These are phyloP conservation scores for Threskiornis aethiopicus DNA, from an alignment of 2,797 vertebrate genomes.

Conservation along the genomic window DNA sequence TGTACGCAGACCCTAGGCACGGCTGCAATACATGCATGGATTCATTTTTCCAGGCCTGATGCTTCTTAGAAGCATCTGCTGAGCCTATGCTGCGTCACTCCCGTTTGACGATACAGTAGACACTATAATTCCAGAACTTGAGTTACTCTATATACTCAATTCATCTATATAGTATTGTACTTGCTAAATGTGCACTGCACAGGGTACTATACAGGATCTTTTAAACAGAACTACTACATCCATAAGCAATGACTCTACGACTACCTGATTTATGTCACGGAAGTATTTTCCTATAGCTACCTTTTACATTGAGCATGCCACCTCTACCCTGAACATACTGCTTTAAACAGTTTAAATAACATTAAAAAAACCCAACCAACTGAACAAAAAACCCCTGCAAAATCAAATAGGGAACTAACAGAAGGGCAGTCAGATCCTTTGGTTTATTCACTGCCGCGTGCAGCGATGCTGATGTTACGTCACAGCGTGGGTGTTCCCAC, in stretches of 20 bases:
- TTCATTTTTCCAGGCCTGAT: no score
- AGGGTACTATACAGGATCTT: not conserved
- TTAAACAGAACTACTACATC: not conserved
- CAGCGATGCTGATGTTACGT: not conserved
- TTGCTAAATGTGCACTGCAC: not conserved
- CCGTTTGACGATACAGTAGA: accelerated
- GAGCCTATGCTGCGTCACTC: not conserved
- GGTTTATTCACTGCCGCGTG: not conserved
- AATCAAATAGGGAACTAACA: not conserved
- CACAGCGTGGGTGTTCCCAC: not conserved
- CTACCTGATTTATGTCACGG: not conserved
- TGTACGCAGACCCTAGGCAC: accelerated
- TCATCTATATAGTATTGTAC: not conserved
- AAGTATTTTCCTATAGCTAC: not conserved
- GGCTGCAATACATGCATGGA: not conserved
- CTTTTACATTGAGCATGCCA: not conserved
- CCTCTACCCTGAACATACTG: not conserved
- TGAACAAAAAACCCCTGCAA: not conserved
- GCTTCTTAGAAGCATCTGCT: not conserved
- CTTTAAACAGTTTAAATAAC: not conserved
- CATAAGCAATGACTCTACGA: not conserved
- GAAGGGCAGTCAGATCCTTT: not conserved
- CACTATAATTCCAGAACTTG: not conserved
- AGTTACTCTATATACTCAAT: not conserved
- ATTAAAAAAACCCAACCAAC: not conserved